phyloP scores from a whole-genome alignment of 2,888 invertebrate species.

The Mesorhabditis spiculigera region DNA sequence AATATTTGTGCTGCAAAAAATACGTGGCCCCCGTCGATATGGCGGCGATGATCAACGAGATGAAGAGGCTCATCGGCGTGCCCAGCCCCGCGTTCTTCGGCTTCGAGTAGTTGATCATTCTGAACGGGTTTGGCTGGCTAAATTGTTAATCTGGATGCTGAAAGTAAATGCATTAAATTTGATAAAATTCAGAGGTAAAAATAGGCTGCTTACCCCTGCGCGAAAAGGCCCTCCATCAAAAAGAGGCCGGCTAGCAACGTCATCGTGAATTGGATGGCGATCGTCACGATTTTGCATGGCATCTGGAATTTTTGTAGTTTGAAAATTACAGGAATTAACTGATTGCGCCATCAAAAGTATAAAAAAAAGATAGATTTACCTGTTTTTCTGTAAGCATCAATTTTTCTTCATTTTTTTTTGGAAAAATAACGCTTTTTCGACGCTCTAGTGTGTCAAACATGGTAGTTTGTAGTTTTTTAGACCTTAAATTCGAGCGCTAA shows the following conservation, averaged over 20 bases:
- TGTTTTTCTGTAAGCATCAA: neutral
- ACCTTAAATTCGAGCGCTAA: too few species aligned
- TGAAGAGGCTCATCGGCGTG: conserved; percentile 8
- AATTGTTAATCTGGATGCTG: too few species aligned
- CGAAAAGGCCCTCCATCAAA: conserved; percentile 35
- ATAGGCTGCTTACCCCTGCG: conserved; percentile 24
- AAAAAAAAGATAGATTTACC: neutral
- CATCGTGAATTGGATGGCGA: conserved; percentile 36
- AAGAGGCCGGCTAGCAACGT: conserved; percentile 27
- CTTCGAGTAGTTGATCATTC: conserved; percentile 11
- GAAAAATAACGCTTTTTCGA: conserved; percentile 14
- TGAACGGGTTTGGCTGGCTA: neutral
- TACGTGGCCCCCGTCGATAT: neutral
- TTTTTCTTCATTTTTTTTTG: neutral
- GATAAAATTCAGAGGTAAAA: too few species aligned
- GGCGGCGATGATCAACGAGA: neutral
- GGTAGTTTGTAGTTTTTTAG: too few species aligned
- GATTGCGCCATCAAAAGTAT: neutral
- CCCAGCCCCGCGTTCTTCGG: conserved; percentile 30
- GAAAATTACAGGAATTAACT: too few species aligned
- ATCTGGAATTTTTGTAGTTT: conserved; percentile 18
- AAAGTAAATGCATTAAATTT: too few species aligned
- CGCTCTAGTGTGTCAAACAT: neutral
- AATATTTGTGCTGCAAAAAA: neutral
- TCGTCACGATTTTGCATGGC: conserved; percentile 28